Percentiles rank a stretch among this genome's conserved stretches.
phyloP scores from a whole-genome alignment of 2,888 invertebrate species.

The Tenthredo mesomela region DNA sequence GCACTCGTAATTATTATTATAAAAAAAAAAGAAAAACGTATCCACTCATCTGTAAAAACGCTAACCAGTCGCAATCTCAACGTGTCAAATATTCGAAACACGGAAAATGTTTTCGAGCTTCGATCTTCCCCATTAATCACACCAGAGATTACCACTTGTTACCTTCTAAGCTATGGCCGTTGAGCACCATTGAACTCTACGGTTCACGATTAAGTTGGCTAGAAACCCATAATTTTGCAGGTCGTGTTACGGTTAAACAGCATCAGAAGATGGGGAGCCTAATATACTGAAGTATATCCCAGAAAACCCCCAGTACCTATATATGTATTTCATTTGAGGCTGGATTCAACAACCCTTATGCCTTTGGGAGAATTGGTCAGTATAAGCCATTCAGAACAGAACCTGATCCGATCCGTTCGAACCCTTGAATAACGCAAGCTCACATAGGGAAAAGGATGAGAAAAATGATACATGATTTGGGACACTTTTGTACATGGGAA shows the following conservation, averaged over 20 bases:
- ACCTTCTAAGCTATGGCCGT: background rate
- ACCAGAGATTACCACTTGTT: background rate
- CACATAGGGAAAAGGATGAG: background rate
- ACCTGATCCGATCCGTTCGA: background rate
- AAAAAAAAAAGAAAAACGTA: too few relatives aligned
- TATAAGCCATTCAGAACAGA: constrained; percentile 3
- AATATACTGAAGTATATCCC: background rate
- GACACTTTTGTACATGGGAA: background rate
- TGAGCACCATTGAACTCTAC: background rate
- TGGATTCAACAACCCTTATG: background rate
- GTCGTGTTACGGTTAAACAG: background rate
- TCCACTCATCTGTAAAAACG: background rate
- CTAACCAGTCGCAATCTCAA: background rate
- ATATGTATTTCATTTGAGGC: constrained; percentile 21
- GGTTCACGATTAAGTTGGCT: background rate
- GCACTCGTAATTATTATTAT: too few relatives aligned
- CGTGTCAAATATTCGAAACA: background rate
- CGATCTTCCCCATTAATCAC: background rate
- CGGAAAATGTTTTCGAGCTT: background rate
- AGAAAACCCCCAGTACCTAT: background rate
- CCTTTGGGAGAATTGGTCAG: background rate
- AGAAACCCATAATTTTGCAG: background rate
- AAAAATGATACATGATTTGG: background rate
- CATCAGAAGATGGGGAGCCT: background rate
- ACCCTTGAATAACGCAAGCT: background rate